Conservation (phyloP, 2,888 invertebrate species). For the Polydesmus complanatus region DNA sequence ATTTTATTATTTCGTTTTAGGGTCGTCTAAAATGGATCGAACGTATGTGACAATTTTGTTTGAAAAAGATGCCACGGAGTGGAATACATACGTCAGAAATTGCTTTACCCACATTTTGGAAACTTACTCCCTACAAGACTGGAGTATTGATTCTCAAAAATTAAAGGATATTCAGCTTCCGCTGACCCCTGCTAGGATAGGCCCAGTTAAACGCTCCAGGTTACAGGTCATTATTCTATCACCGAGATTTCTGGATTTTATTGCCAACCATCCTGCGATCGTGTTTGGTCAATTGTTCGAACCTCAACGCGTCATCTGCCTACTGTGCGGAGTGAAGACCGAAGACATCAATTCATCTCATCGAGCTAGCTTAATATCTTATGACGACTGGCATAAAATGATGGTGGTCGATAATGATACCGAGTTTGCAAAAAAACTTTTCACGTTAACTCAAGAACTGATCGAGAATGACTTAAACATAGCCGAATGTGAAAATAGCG, state of each 20-base stretch:
- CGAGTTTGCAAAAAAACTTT: slow-evolving; percentile 45
- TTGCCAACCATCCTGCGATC: slow-evolving; percentile 31
- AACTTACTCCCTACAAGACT: neutral
- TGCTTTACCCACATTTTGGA: neutral
- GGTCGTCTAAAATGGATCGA: neutral
- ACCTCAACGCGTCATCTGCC: slow-evolving; percentile 59
- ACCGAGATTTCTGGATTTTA: slow-evolving; percentile 52
- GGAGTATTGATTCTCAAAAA: neutral
- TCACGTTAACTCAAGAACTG: slow-evolving; percentile 46
- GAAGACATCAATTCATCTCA: slow-evolving; percentile 49
- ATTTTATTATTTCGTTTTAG: no score
- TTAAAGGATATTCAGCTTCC: slow-evolving; percentile 12
- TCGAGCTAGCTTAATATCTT: slow-evolving; percentile 55
- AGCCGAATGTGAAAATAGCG: slow-evolving; percentile 20
- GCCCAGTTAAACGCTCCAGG: slow-evolving; percentile 5
- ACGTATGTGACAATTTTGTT: neutral
- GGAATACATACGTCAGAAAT: neutral
- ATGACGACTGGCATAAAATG: slow-evolving; percentile 65
- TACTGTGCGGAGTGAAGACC: slow-evolving; percentile 66
- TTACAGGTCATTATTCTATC: slow-evolving; percentile 65
- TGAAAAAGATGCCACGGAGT: neutral
- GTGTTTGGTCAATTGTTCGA: slow-evolving; percentile 45
- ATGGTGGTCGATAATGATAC: slow-evolving; percentile 63
- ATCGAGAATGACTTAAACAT: slow-evolving; percentile 64
- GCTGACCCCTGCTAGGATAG: slow-evolving; percentile 1